Evolutionary conservation across 2,797 vertebrate genomes (phyloP).

Genomic region (Odontamblyopus rebecca): DNA sequence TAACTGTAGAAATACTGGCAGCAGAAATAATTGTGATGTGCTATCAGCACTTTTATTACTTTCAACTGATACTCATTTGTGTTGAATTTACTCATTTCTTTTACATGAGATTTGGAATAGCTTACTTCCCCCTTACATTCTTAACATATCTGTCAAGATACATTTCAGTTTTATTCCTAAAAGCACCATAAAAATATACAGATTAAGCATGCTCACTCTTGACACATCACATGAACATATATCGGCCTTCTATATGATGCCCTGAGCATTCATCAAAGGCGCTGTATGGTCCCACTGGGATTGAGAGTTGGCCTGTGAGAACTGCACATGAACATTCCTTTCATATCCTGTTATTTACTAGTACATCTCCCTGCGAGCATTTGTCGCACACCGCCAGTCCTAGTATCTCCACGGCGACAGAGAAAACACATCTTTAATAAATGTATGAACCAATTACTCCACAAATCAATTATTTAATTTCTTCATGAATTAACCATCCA

Average conservation of each 20-base stretch:
- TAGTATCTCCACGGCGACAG: background rate
- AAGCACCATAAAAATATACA: too few relatives aligned
- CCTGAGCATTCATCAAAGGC: background rate
- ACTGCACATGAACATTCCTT: constrained; percentile 20
- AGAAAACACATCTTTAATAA: constrained; percentile 37
- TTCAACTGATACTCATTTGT: too few relatives aligned
- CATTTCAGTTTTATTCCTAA: too few relatives aligned
- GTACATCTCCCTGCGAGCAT: background rate
- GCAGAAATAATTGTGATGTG: too few relatives aligned
- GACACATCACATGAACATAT: background rate
- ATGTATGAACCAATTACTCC: constrained; percentile 56
- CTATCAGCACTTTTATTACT: too few relatives aligned
- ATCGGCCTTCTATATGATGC: background rate
- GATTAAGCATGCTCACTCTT: background rate
- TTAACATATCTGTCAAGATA: too few relatives aligned
- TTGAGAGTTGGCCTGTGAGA: background rate
- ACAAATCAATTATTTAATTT: constrained; percentile 59
- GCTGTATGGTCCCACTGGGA: background rate
- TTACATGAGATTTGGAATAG: too few relatives aligned
- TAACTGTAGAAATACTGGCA: too few relatives aligned
- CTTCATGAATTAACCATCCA: constrained; percentile 56
- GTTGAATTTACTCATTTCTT: too few relatives aligned
- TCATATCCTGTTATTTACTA: constrained; percentile 12
- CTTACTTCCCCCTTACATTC: too few relatives aligned
- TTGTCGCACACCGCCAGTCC: background rate